A percentile compares a stretch with the other conserved stretches of the same genome.
Conservation (phyloP, 2,113 vertebrate genomes). For the Channa argus region DNA sequence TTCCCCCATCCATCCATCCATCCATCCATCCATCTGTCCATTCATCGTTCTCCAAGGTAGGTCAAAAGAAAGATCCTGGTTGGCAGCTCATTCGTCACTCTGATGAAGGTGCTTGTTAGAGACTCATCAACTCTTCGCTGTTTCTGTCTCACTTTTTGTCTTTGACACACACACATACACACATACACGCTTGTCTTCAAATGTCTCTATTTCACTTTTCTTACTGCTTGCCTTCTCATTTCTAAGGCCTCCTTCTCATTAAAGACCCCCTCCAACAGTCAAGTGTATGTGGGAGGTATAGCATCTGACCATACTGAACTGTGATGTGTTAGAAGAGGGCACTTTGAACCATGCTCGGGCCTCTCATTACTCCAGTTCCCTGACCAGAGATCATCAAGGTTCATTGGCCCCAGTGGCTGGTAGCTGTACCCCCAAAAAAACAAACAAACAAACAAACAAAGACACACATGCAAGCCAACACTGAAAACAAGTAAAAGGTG, state of each 20-base stretch:
- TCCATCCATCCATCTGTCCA: conserved; percentile 54
- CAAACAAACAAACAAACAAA: too few relatives aligned
- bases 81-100: conserved; percentile 77
- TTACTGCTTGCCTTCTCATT: conserved; percentile 12
- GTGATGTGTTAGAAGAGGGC: conserved; percentile 42
- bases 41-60: conserved; percentile 72
- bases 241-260: conserved; percentile 61
- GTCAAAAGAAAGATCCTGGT: conserved; percentile 77
- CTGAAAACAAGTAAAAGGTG: background rate
- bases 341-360: conserved; percentile 20
- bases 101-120: conserved; percentile 83
- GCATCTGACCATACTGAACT: conserved; percentile 47
- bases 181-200: conserved; percentile 34
- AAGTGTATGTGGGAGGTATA: conserved; percentile 4
- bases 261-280: conserved; percentile 43
- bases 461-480: background rate
- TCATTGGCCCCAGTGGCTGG: conserved; percentile 19
- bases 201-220: conserved; percentile 61
- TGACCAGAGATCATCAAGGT: conserved; percentile 31
- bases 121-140: conserved; percentile 65
- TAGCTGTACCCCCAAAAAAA: background rate
- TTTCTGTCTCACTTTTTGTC: background rate
- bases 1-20: conserved; percentile 47
- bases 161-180: background rate
- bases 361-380: conserved; percentile 65